A percentile compares a stretch with the other conserved stretches of the same genome.
Conservation (phyloP, 2,113 vertebrate genomes). For the Baryphthengus martii region DNA sequence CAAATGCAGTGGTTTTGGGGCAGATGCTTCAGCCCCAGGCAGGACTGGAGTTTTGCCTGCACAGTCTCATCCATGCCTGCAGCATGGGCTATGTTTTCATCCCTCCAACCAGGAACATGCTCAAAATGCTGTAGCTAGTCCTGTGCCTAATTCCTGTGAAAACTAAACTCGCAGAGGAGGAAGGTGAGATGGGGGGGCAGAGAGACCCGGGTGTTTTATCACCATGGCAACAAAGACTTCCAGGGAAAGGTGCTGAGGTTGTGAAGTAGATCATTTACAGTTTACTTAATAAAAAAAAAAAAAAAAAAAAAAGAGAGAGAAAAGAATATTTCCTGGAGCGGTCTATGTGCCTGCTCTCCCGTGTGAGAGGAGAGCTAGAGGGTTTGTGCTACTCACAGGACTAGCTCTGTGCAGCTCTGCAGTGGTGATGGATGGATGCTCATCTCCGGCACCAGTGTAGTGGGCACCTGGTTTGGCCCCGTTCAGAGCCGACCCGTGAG, state of each 20-base stretch:
- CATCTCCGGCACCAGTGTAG: background rate
- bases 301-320: background rate
- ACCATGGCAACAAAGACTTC: constrained; percentile 26
- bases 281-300: background rate
- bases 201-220: background rate
- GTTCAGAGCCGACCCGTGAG: background rate
- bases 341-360: background rate
- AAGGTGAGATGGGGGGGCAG: background rate
- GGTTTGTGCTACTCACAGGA: background rate
- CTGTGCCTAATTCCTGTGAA: background rate
- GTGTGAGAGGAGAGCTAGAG: background rate
- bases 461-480: background rate
- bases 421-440: background rate
- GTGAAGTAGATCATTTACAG: constrained; percentile 7
- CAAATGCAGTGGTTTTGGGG: background rate
- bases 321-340: background rate
- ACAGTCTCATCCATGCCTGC: background rate
- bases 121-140: background rate
- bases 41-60: background rate
- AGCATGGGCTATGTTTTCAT: background rate
- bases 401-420: background rate
- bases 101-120: background rate
- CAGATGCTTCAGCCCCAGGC: background rate
- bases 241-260: constrained; percentile 18
- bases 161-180: background rate